phyloP scores from a whole-genome alignment of 2,113 vertebrate species.

The Dolichotis patagonum region DNA sequence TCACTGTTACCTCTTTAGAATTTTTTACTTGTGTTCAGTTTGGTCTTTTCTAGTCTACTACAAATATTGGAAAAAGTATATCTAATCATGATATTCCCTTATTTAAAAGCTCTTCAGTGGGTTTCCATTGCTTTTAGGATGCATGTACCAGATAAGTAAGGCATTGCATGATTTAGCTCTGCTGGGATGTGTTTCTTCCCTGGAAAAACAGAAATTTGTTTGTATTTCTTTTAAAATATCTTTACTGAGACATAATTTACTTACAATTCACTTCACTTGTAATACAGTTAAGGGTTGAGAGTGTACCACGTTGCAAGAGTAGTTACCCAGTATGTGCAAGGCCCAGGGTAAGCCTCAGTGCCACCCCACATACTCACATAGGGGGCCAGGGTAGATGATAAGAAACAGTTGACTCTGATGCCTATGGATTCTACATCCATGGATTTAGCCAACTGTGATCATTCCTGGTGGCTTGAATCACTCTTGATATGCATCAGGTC shows the following conservation, averaged over 20 bases:
- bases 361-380: not conserved
- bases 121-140: not conserved
- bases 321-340: not conserved
- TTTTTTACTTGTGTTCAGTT: not conserved
- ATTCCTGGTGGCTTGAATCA: not conserved
- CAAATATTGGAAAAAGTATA: not conserved
- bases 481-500: not conserved
- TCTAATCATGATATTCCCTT: not conserved
- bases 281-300: not conserved
- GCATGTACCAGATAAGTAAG: not conserved
- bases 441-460: not conserved
- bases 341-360: not conserved
- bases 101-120: not conserved
- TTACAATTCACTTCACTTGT: not conserved
- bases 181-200: not conserved
- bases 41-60: not conserved
- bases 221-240: not conserved
- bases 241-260: not conserved
- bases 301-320: not conserved
- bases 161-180: not conserved
- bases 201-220: not conserved
- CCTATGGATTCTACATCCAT: not conserved
- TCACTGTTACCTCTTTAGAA: not conserved
- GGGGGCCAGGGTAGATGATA: not conserved
- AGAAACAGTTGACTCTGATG: not conserved